These are phyloP conservation scores for Apocrypta bakeri DNA, from an alignment of 1,140 invertebrate genomes.

Conservation along the genomic window DNA sequence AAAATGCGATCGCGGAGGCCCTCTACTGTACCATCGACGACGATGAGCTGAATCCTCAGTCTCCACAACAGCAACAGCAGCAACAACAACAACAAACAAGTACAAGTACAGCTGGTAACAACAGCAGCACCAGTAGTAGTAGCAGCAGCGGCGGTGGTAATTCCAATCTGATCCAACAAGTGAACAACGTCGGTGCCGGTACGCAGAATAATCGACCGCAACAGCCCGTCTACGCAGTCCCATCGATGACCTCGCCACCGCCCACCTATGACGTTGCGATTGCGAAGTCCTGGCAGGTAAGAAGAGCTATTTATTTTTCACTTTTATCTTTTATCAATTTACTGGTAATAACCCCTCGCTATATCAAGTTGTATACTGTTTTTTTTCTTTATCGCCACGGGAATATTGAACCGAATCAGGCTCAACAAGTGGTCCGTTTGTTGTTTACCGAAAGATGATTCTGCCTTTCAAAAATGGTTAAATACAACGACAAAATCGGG, in stretches of 20 bases:
- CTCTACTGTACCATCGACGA: constrained; percentile 67
- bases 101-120: background rate
- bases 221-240: constrained; percentile 65
- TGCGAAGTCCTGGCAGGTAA: constrained; percentile 71
- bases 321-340: no score
- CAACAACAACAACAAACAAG: background rate
- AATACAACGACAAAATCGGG: no score
- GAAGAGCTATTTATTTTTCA: background rate
- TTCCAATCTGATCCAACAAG: constrained; percentile 33
- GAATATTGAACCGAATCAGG: no score
- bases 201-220: constrained; percentile 62
- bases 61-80: background rate
- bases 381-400: no score
- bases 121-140: background rate
- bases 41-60: constrained; percentile 29
- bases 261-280: constrained; percentile 71
- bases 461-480: no score
- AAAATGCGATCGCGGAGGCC: constrained; percentile 65
- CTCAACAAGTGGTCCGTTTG: no score
- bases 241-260: constrained; percentile 72
- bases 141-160: constrained; percentile 52
- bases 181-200: constrained; percentile 43
- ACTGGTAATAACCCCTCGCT: no score
- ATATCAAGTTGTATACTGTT: no score
- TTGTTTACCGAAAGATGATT: no score